Evolutionary conservation across 2,888 invertebrate species (phyloP), one percentile per base, ranked within the genome.

Genomic region (Spisula subtruncata): DNA sequence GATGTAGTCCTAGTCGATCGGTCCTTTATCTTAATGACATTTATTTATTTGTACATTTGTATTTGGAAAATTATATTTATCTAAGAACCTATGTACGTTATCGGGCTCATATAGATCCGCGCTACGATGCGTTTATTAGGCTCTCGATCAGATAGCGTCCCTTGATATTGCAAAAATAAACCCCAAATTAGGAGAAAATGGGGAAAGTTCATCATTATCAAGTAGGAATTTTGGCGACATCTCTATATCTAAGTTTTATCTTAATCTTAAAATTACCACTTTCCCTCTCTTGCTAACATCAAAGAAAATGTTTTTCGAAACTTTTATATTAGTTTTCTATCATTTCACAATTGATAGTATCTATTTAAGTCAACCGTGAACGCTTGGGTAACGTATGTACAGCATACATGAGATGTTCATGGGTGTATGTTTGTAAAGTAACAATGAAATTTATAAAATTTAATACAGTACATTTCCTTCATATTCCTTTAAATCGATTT

Each of bases 221-320:
- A 71, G 56, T 66, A 83, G 83, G 56, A 83, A 54, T 83, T 71
- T 75, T 48, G 89, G 89, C 89, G 89, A 87, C 89, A 89, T 89
- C 89, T 89, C 87, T 60, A 89, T 86, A 89, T 86, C 83, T 60
- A 48, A 35, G 41, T 18, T 81, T 85, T 83, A 86, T 86, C 89
- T 89, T 83, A 89, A 86, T 86, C 86, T 89, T 29, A 84, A 89
- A 84, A 89, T 89, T 80, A 89, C 89, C 60, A 82, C 83, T 83
- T 88, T 88, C 84, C 54, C 80, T 88, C 80, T 80, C 32, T 56
- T 79, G 51, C 25, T 79, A 81, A 87, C 88, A 85, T 90, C 90
- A 90, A 90, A 90, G 85, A 90, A 86, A 85, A 56, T 48, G 83
- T 84, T 51, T n/a, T 87, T 89, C 81, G 46, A 89, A 89, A 89